phyloP scores from a whole-genome alignment of 2,797 vertebrate species.

The Todus mexicanus region DNA sequence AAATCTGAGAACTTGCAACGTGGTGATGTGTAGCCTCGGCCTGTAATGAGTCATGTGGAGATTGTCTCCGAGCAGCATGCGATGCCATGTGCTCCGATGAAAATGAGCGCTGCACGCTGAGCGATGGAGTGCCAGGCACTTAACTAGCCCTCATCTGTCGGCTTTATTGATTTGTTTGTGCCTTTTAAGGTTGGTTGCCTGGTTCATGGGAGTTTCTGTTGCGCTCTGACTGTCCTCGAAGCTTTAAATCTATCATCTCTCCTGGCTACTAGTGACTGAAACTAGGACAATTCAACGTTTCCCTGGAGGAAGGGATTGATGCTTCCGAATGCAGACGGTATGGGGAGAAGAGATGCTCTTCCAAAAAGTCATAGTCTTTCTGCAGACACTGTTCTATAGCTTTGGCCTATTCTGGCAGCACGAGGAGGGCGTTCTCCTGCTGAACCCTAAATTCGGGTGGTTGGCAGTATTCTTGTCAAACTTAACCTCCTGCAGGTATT shows the following conservation, averaged over 20 bases:
- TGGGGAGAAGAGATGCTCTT: background rate
- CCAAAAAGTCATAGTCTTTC: background rate
- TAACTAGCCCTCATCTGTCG: background rate
- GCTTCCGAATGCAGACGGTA: background rate
- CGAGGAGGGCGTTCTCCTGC: background rate
- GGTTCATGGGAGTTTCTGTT: constrained; percentile 5
- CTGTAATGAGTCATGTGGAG: constrained; percentile 2
- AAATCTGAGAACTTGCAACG: background rate
- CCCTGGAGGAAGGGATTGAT: background rate
- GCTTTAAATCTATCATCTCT: background rate
- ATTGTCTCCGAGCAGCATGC: constrained; percentile 22
- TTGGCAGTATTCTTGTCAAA: background rate
- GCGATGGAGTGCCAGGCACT: background rate
- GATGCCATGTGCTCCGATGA: background rate
- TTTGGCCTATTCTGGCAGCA: background rate
- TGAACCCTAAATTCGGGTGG: background rate
- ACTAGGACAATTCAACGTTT: background rate
- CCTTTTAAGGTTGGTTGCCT: constrained; percentile 2
- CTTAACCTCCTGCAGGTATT: background rate
- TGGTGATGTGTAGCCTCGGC: background rate
- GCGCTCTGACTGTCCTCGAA: background rate
- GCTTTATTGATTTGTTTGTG: constrained; percentile 21
- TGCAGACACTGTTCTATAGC: background rate
- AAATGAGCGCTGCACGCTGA: constrained; percentile 28
- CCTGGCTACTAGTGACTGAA: background rate